phyloP scores from a whole-genome alignment of 2,797 vertebrate genomes.

The Cuculus canorus region DNA sequence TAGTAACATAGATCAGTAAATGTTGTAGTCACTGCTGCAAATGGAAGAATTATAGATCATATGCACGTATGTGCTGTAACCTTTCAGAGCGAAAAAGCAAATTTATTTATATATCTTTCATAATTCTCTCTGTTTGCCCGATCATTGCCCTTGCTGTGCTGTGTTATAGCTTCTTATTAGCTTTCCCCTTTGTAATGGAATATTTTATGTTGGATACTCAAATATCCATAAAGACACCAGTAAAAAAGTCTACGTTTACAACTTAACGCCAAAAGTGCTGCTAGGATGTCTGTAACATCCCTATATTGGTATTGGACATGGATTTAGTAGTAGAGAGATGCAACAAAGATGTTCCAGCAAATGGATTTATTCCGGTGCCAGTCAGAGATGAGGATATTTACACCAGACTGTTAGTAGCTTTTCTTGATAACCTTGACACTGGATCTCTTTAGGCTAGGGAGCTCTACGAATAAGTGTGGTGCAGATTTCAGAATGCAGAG shows the following conservation, averaged over 20 bases:
- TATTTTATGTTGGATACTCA: conserved; percentile 65
- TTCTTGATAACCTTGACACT: background rate
- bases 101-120: conserved; percentile 57
- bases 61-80: conserved; percentile 27
- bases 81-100: conserved; percentile 50
- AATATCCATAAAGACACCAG: conserved; percentile 53
- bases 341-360: background rate
- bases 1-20: conserved; percentile 24
- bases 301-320: background rate
- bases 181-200: conserved; percentile 56
- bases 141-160: conserved; percentile 53
- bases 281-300: background rate
- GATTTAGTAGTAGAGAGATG: background rate
- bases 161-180: conserved; percentile 58
- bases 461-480: background rate
- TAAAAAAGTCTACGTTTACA: conserved; percentile 56
- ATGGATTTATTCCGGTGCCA: background rate
- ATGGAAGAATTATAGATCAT: conserved; percentile 28
- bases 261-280: background rate
- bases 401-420: background rate
- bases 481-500: background rate
- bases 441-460: background rate
- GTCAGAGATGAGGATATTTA: background rate
- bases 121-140: conserved; percentile 21
- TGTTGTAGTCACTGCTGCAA: conserved; percentile 20